Conservation (phyloP, 2,797 vertebrate species). For the Rhodeus uyekii region DNA sequence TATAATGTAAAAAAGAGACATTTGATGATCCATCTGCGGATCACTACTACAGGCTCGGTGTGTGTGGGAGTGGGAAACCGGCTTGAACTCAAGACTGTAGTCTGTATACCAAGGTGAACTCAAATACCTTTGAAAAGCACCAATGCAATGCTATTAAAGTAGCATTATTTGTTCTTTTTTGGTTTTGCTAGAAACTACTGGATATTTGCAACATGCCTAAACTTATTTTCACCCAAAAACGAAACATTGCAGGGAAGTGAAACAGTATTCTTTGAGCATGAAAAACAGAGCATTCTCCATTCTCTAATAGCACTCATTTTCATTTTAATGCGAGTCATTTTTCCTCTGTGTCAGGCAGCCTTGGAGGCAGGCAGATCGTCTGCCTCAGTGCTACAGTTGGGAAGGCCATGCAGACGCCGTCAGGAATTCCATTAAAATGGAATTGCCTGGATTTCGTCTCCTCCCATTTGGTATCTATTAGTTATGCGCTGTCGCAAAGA, state of each 20-base stretch:
- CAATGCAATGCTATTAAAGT: background rate
- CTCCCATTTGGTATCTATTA: constrained; percentile 44
- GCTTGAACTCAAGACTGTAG: background rate
- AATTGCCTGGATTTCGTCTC: constrained; percentile 39
- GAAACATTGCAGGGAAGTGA: constrained; percentile 12
- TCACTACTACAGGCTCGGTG: background rate
- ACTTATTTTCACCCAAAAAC: constrained; percentile 22
- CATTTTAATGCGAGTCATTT: constrained; percentile 58
- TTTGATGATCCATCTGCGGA: background rate
- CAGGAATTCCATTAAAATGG: constrained; percentile 43
- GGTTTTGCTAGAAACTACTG: background rate
- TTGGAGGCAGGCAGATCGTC: constrained; percentile 51
- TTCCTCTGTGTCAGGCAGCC: constrained; percentile 53
- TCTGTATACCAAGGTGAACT: background rate
- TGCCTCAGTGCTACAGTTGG: constrained; percentile 27
- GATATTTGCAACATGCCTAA: background rate
- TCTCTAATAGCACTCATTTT: constrained; percentile 57
- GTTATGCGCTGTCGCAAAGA: constrained; percentile 18
- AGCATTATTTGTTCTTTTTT: constrained; percentile 16
- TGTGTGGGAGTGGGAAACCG: constrained; percentile 1
- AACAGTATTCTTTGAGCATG: constrained; percentile 29
- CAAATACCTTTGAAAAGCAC: background rate
- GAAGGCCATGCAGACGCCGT: constrained; percentile 37
- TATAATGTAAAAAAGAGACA: constrained; percentile 20
- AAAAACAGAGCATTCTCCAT: constrained; percentile 42